phyloP scores from a whole-genome alignment of 2,888 invertebrate genomes.

The Blastobasis adustella region DNA sequence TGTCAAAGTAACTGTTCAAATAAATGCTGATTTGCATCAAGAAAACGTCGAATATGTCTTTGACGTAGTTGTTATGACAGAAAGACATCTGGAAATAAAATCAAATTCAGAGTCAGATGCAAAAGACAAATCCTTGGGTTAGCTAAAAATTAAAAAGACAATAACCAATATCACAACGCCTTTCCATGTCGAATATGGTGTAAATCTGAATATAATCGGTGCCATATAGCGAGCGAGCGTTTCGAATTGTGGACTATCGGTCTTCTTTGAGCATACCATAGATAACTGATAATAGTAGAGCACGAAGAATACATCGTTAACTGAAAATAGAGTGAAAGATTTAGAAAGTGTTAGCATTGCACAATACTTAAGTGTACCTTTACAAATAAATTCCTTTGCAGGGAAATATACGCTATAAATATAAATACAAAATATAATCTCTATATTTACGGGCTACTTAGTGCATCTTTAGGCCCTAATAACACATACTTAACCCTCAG shows the following conservation, averaged over 20 bases:
- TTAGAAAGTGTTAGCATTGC: too few relatives aligned
- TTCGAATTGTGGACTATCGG: not conserved
- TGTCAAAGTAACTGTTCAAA: not conserved
- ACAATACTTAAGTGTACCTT: too few relatives aligned
- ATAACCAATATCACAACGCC: not conserved
- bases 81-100: not conserved
- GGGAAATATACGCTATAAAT: too few relatives aligned
- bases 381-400: too few relatives aligned
- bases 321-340: too few relatives aligned
- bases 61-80: not conserved
- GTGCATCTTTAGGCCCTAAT: not conserved
- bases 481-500: not conserved
- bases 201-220: not conserved
- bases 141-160: not conserved
- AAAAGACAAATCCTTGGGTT: not conserved
- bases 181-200: not conserved
- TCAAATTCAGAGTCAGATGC: not conserved
- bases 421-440: not conserved
- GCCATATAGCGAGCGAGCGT: not conserved
- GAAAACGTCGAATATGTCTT: not conserved
- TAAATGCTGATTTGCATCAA: not conserved
- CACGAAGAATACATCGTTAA: not conserved
- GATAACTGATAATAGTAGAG: not conserved
- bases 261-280: not conserved
- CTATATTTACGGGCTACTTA: not conserved